Evolutionary conservation across 2,888 invertebrate species (phyloP).

Genomic region (Pristionchus arcanus): DNA sequence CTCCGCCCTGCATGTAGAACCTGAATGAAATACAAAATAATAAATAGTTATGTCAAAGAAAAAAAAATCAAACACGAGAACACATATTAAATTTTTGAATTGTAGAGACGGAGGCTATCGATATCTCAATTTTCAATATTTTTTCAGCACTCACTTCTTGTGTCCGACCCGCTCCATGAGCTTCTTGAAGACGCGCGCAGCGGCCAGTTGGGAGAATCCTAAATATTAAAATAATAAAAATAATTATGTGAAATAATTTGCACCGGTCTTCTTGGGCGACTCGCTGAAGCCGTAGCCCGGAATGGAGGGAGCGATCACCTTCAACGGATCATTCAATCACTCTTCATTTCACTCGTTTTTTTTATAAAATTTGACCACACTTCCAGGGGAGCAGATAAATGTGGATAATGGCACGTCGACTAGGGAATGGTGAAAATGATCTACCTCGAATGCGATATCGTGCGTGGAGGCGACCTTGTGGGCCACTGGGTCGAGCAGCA

Average conservation of each 20-base stretch:
- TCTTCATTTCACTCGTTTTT: too few relatives aligned
- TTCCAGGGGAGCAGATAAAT: too few relatives aligned
- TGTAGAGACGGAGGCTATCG: too few relatives aligned
- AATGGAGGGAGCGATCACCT: constrained; percentile 82
- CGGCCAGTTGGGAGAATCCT: constrained; percentile 76
- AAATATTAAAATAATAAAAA: not conserved
- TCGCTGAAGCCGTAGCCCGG: constrained; percentile 83
- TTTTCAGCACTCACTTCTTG: constrained; percentile 81
- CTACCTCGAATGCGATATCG: constrained; percentile 77
- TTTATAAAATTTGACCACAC: too few relatives aligned
- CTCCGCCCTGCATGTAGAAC: constrained; percentile 88
- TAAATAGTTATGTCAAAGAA: not conserved
- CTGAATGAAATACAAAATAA: constrained; percentile 51
- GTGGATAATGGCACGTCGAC: not conserved
- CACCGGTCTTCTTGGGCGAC: constrained; percentile 84
- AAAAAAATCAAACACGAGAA: not conserved
- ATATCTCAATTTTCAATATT: too few relatives aligned
- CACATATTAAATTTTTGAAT: too few relatives aligned
- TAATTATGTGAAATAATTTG: not conserved
- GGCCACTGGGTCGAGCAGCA: constrained; percentile 82
- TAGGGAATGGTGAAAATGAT: not conserved
- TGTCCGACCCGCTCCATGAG: constrained; percentile 86
- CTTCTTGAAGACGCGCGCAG: constrained; percentile 83
- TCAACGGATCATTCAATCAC: not conserved
- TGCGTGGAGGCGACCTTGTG: constrained; percentile 50